Conservation (phyloP, 2,113 vertebrate species). For the Pyrgilauda ruficollis region DNA sequence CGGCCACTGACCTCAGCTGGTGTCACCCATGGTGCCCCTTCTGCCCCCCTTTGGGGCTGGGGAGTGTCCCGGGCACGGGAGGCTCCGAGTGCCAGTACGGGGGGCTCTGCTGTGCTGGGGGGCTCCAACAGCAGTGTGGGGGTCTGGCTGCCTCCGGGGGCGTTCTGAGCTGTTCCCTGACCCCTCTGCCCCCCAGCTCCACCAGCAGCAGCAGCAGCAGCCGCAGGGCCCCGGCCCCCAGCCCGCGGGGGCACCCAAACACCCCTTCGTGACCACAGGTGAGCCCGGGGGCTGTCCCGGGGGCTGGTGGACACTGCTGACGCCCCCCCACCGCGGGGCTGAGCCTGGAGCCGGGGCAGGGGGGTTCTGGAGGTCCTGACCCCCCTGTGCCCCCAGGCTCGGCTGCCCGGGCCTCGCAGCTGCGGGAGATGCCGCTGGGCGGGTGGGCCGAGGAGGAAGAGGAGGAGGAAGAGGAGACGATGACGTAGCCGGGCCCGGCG, state of each 20-base stretch:
- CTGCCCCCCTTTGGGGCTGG: neutral
- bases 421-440: constrained; percentile 78
- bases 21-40: neutral
- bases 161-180: neutral
- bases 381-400: neutral
- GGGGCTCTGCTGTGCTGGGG: neutral
- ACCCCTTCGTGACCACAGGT: neutral
- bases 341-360: constrained; percentile 72
- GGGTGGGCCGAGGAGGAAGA: constrained; percentile 87
- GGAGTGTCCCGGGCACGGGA: neutral
- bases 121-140: accelerated
- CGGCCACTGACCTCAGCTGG: accelerated
- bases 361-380: neutral
- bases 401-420: constrained; percentile 53
- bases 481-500: neutral
- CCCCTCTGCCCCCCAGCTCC: neutral
- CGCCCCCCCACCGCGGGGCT: constrained; percentile 72
- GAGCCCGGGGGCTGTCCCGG: neutral
- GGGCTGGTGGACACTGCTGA: constrained; percentile 69
- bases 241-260: neutral
- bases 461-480: neutral
- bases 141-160: neutral
- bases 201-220: constrained; percentile 51
- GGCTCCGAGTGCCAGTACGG: neutral
- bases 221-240: neutral